Evolutionary conservation across 2,888 invertebrate genomes (phyloP).

Genomic region (Drosophila ustulata): DNA sequence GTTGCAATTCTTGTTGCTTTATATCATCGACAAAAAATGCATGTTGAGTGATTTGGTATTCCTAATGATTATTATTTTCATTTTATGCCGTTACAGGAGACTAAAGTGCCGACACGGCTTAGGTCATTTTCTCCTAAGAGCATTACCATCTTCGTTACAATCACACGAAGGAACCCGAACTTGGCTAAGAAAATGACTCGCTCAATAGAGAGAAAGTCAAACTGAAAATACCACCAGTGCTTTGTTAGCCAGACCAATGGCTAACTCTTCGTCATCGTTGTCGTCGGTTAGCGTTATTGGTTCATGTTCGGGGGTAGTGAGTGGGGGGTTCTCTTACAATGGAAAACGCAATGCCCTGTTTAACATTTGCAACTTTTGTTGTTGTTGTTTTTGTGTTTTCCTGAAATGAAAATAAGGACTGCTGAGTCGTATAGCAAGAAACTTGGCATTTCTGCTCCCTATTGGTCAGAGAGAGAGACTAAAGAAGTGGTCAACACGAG

Average conservation of each 20-base stretch:
- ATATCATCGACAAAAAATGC: background rate
- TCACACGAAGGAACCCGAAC: conserved; percentile 57
- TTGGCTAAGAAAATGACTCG: conserved; percentile 38
- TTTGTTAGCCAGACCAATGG: conserved; percentile 44
- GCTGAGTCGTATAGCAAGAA: conserved; percentile 4
- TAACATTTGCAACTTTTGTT: conserved; percentile 72
- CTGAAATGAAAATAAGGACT: conserved; percentile 59
- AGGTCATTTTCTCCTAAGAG: background rate
- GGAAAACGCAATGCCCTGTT: conserved; percentile 75
- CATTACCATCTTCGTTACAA: conserved; percentile 17
- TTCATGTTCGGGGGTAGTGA: conserved; percentile 11
- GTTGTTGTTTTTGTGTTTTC: conserved; percentile 53
- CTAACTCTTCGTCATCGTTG: conserved; percentile 37
- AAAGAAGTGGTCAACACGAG: conserved; percentile 46
- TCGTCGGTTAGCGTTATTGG: conserved; percentile 16
- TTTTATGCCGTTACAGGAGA: conserved; percentile 17
- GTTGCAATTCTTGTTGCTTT: conserved; percentile 1
- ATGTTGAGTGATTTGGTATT: background rate
- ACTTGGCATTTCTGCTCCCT: conserved; percentile 36
- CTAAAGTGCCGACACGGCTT: conserved; percentile 6
- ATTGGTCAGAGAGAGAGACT: conserved; percentile 13
- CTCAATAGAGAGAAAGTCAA: conserved; percentile 26
- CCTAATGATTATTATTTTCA: background rate
- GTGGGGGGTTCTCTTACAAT: conserved; percentile 26
- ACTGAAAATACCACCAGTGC: conserved; percentile 37